Conservation (phyloP, 2,113 vertebrate genomes). For the Catharus fuscescens region DNA sequence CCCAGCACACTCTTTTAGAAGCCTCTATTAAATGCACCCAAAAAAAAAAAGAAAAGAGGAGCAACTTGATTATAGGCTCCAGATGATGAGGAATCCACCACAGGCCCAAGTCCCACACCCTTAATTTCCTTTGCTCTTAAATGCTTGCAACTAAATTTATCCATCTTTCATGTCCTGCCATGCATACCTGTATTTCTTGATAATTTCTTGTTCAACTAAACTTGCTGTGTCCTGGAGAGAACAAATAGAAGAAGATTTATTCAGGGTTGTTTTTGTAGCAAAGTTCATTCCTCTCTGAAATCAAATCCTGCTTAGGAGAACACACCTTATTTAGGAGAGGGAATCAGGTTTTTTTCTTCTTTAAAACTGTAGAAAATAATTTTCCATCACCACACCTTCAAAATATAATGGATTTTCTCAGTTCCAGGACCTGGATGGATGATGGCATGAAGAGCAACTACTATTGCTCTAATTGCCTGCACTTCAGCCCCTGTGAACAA, state of each 20-base stretch:
- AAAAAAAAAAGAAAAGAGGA: not conserved
- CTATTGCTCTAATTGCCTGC: not conserved
- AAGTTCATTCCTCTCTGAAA: not conserved
- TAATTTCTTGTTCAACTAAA: not conserved
- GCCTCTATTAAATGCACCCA: not conserved
- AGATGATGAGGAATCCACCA: not conserved
- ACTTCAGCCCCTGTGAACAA: rapidly evolving
- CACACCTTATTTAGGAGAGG: not conserved
- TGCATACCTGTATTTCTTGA: not conserved
- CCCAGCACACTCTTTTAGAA: not conserved
- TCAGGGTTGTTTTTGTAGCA: not conserved
- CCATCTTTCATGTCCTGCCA: not conserved
- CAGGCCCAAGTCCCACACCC: not conserved
- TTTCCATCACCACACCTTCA: not conserved
- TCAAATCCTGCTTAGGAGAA: not conserved
- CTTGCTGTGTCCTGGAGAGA: not conserved
- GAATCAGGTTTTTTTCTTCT: not conserved
- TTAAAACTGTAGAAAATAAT: not conserved
- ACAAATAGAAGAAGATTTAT: not conserved
- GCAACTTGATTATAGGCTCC: not conserved
- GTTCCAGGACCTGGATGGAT: not conserved
- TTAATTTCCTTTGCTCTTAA: not conserved
- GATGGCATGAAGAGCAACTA: not conserved
- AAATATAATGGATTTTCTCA: not conserved
- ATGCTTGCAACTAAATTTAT: not conserved